Base-by-base conservation (phyloP, 2,888 invertebrate genomes). In the Brachyptera putata region DNA sequence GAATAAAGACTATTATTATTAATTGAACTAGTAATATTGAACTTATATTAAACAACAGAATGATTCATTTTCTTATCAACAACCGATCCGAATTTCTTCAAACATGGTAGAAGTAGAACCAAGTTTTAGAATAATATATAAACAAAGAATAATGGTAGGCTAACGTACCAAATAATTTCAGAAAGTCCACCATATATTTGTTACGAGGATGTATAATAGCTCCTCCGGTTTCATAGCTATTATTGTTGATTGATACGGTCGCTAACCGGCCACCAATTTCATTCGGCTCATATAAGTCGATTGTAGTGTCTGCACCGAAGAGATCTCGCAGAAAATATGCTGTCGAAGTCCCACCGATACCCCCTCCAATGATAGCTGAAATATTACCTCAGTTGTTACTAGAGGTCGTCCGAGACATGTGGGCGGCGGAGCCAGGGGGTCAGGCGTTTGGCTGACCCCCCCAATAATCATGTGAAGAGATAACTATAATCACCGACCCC, bases 361-460 rank as follows among this genome's bases (percentile, higher is more conserved):
- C 85, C 48, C 78, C 82, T 14, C 85, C 85, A 62, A 85, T 73
- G 26, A 85, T 77, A 30, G 79, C 84, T 84, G 68, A 30, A 56
- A 11, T 26, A 24, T 56, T n/a, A n/a, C n/a, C n/a, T n/a, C n/a
- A n/a, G n/a, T n/a, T n/a, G n/a, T n/a, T n/a, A n/a, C n/a, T n/a
- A n/a, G n/a, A n/a, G n/a, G n/a, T n/a, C n/a, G n/a, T n/a, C n/a
- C n/a, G n/a, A n/a, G n/a, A n/a, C n/a, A n/a, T n/a, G n/a, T n/a
- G n/a, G n/a, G n/a, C n/a, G n/a, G n/a, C n/a, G n/a, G n/a, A n/a
- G n/a, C n/a, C n/a, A n/a, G n/a, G n/a, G n/a, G n/a, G n/a, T n/a
- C n/a, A n/a, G n/a, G n/a, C n/a, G n/a, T n/a, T n/a, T n/a, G n/a
- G n/a, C n/a, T n/a, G n/a, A n/a, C n/a, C n/a, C n/a, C n/a, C n/a